These are phyloP conservation scores for Columba janthina DNA, from an alignment of 2,113 vertebrate species.

Conservation along the genomic window DNA sequence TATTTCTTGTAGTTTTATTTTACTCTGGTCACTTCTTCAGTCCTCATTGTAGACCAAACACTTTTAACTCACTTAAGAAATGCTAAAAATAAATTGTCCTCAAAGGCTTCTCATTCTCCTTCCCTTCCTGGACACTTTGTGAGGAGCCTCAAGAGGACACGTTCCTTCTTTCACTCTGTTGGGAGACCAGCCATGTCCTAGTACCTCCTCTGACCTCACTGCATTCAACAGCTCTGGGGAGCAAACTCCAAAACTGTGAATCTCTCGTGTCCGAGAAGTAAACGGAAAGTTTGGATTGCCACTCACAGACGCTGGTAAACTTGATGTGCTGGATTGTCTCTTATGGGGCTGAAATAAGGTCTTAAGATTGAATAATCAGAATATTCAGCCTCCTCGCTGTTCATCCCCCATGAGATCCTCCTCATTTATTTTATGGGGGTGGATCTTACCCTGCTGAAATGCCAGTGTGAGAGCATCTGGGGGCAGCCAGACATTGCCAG, in stretches of 20 bases:
- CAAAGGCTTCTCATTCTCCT: neutral
- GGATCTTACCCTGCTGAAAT: neutral
- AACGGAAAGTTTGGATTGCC: neutral
- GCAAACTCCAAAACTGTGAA: neutral
- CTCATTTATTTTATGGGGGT: neutral
- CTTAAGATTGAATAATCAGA: neutral
- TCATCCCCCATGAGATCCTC: neutral
- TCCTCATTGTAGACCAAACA: neutral
- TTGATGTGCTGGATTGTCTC: neutral
- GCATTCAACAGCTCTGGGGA: neutral
- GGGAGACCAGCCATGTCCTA: neutral
- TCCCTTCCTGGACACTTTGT: neutral
- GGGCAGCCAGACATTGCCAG: neutral
- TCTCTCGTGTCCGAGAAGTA: neutral
- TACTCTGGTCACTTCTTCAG: neutral
- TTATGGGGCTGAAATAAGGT: accelerated
- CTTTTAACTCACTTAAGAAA: neutral
- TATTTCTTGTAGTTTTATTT: neutral
- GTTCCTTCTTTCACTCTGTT: neutral
- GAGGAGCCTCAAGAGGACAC: neutral
- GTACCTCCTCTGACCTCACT: neutral
- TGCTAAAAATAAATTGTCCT: neutral
- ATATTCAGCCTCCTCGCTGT: neutral
- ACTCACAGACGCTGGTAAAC: neutral
- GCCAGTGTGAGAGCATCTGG: neutral